A percentile compares a stretch with the other conserved stretches of the same genome.
Conservation (phyloP, 2,797 vertebrate genomes). For the Cirrhinus molitorella region DNA sequence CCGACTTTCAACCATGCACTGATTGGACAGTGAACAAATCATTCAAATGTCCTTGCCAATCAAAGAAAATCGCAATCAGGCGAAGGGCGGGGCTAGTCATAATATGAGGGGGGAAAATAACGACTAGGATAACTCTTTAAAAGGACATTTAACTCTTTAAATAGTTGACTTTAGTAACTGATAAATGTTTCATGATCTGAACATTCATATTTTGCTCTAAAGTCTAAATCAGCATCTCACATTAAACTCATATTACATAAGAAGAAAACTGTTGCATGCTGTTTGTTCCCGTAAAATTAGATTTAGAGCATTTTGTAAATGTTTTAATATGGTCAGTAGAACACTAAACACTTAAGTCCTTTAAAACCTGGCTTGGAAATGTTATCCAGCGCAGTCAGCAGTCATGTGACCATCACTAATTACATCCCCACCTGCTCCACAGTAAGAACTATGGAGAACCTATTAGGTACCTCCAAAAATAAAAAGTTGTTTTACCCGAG, state of each 20-base stretch:
- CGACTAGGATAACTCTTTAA: not conserved
- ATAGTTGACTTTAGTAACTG: not conserved
- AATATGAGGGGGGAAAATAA: not conserved
- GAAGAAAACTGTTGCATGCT: not conserved
- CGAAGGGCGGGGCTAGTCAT: not conserved
- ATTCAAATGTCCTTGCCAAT: not conserved
- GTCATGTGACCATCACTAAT: constrained; percentile 47
- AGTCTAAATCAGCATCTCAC: not conserved
- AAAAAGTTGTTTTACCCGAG: not conserved
- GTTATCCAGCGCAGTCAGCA: not conserved
- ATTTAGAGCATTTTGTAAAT: not conserved
- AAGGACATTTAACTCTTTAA: not conserved
- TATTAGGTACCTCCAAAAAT: not conserved
- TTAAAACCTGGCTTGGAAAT: not conserved
- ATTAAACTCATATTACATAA: not conserved
- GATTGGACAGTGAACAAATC: not conserved
- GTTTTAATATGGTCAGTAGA: not conserved
- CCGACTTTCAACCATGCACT: not conserved
- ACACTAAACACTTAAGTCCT: too few species aligned
- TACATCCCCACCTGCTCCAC: constrained; percentile 33
- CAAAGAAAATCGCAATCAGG: not conserved
- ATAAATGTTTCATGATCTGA: too few species aligned
- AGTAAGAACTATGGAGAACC: not conserved
- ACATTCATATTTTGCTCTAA: not conserved
- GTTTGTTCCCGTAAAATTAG: not conserved